Percentiles rank a stretch among this genome's conserved stretches.
Evolutionary conservation across 2,888 invertebrate species (phyloP).

Genomic region (Pharmacophagus antenor): DNA sequence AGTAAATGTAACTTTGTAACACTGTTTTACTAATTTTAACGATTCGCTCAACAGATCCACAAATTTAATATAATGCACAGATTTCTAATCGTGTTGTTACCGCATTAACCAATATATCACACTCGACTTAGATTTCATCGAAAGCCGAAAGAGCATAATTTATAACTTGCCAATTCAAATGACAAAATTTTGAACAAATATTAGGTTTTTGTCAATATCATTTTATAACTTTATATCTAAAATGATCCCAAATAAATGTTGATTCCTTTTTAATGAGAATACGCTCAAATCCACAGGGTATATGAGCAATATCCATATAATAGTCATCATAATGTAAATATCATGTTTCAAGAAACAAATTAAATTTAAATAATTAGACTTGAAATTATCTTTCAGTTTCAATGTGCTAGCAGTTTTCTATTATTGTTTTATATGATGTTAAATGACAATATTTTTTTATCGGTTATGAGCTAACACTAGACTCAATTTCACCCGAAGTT

Average conservation of each 20-base stretch:
- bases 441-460: too few relatives aligned
- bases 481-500: too few relatives aligned
- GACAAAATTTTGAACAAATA: conserved; percentile 3
- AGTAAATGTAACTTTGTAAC: background rate
- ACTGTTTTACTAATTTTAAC: background rate
- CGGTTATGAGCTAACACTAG: too few relatives aligned
- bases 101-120: conserved; percentile 15
- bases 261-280: background rate
- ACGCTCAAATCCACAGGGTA: too few relatives aligned
- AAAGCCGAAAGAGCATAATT: conserved; percentile 11
- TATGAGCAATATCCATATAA: too few relatives aligned
- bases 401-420: too few relatives aligned
- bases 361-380: too few relatives aligned
- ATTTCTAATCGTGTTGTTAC: conserved; percentile 3
- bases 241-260: background rate
- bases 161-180: conserved; percentile 8
- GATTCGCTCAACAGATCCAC: background rate
- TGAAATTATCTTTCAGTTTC: too few relatives aligned
- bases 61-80: background rate
- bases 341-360: too few relatives aligned
- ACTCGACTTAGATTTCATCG: conserved; percentile 17
- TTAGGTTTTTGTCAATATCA: conserved; percentile 8
- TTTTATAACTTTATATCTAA: conserved; percentile 1
- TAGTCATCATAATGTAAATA: too few relatives aligned
- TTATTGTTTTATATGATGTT: too few relatives aligned